Conservation (phyloP, 30 jellyfish, hydroid and myxozoan species). For the Pseudorhiza aurosa region DNA sequence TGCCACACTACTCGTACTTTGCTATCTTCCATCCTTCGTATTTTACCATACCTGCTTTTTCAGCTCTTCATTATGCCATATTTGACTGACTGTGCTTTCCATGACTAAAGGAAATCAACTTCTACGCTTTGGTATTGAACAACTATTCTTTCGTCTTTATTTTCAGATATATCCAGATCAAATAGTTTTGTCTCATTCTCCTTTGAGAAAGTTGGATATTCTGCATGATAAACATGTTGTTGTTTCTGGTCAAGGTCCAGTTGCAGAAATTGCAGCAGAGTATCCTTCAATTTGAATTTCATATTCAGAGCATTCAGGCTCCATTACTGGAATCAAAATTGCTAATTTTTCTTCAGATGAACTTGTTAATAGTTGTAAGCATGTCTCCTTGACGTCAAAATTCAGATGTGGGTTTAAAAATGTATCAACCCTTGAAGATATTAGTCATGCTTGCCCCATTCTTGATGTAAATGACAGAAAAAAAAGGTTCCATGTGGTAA, state of each 20-base stretch:
- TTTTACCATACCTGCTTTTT: too few species aligned
- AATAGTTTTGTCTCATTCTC: conserved; percentile 90
- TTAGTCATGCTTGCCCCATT: conserved; percentile 69
- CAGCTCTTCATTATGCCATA: too few species aligned
- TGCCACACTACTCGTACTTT: too few species aligned
- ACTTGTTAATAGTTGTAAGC: too few species aligned
- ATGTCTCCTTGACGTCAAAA: conserved; percentile 15
- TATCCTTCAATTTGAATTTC: conserved; percentile 52
- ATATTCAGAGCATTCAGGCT: background rate
- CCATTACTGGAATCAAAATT: background rate
- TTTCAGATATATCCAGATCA: conserved; percentile 79
- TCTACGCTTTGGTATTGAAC: too few species aligned
- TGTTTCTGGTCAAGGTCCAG: conserved; percentile 98
- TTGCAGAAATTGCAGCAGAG: conserved; percentile 83
- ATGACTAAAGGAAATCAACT: too few species aligned
- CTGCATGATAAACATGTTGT: conserved; percentile 93
- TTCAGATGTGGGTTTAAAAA: conserved; percentile 89
- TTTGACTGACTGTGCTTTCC: too few species aligned
- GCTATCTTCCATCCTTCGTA: too few species aligned
- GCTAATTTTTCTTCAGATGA: background rate
- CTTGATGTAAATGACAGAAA: conserved; percentile 92
- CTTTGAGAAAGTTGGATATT: conserved; percentile 69
- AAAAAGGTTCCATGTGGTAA: conserved; percentile 70
- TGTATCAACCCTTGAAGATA: conserved; percentile 81
- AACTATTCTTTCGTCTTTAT: background rate